Base-by-base conservation (phyloP, 2,797 vertebrate genomes). In the Paguma larvata region DNA sequence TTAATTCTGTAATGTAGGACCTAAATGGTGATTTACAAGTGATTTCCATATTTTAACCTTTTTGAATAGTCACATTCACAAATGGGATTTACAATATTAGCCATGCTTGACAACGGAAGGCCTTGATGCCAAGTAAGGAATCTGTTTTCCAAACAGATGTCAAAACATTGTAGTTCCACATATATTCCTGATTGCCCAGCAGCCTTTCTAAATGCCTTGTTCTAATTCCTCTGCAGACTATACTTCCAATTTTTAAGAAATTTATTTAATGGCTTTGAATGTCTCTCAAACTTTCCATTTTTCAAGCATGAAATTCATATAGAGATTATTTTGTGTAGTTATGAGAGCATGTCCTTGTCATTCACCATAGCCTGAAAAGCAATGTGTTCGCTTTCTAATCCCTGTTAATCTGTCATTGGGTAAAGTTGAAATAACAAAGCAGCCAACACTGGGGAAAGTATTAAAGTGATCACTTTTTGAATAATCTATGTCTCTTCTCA, bases 151-250 rank as follows among this genome's bases (percentile, higher is more conserved):
- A 59, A 95, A 82, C 93, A 97, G 3, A 84, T 41, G 97, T 68
- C 93, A 89, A 44, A 70, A 18, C 73, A 18, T 53, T 94, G 30
- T 95, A 32, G 93, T 41, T 72, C 18, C 80, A 89, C 83, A 70
- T 82, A 27, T 0, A 30, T 34, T 97, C 94, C 65, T 92, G 73
- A 96, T 67, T 82, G 59, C 62, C 87, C 95, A 89, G 19, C 53
- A 73, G 7, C n/a, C 46, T 97, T 97, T 97, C 88, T 97, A 80
- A 97, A 72, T 94, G 78, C 95, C 1, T 95, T 97, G 80, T 94
- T 96, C 27, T 97, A 96, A 96, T 97, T 90, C 92, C 44, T 97
- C 87, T 72, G 41, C 14, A 91, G 78, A 95, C 38, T 75, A 80
- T 97, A 83, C 88, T 75, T 75, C 77, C 91, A 93, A 97, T 95